Conservation (phyloP, 2,797 vertebrate species). For the Mus spretus region DNA sequence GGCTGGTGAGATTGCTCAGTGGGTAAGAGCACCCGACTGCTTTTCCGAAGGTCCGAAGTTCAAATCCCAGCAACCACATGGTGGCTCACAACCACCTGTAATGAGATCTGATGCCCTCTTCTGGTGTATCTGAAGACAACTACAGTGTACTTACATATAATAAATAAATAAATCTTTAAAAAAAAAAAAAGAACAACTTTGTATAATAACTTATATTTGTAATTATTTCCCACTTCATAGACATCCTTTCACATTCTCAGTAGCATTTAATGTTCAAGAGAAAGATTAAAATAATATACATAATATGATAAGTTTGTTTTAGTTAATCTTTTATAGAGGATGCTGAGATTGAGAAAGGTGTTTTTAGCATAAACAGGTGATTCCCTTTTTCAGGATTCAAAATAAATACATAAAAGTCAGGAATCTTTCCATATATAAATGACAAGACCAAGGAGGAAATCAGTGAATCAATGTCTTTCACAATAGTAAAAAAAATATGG, state of each 20-base stretch:
- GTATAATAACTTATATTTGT: neutral
- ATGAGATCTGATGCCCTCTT: too few relatives aligned
- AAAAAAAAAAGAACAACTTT: neutral
- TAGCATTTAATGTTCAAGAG: conserved; percentile 6
- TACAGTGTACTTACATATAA: too few relatives aligned
- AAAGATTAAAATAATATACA: neutral
- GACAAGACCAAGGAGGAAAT: neutral
- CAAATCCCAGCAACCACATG: too few relatives aligned
- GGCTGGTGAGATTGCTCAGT: too few relatives aligned
- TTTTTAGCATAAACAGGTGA: neutral
- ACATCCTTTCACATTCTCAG: neutral
- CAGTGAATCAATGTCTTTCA: neutral
- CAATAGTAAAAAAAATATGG: neutral
- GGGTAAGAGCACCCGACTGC: too few relatives aligned
- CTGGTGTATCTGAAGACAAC: too few relatives aligned
- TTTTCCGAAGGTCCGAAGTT: too few relatives aligned
- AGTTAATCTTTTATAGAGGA: neutral
- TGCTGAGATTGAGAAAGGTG: neutral
- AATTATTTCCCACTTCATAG: neutral
- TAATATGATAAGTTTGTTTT: neutral
- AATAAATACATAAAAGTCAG: neutral
- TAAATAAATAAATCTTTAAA: too few relatives aligned
- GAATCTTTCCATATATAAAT: neutral
- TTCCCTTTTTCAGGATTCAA: neutral
- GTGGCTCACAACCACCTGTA: too few relatives aligned